phyloP scores from a whole-genome alignment of 2,113 vertebrate genomes.

The Coreoperca whiteheadi region DNA sequence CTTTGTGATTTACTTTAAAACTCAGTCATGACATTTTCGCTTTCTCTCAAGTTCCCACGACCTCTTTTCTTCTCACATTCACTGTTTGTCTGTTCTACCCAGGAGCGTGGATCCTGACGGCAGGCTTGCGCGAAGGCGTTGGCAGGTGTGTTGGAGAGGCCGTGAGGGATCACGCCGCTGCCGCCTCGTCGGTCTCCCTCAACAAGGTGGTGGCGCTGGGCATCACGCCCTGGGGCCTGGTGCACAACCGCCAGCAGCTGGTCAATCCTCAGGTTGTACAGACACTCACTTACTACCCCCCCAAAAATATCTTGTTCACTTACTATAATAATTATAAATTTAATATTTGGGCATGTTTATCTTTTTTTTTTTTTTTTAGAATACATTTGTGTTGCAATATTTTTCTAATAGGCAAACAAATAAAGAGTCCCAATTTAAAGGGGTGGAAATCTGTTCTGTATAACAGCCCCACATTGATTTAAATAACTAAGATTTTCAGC shows the following conservation, averaged over 20 bases:
- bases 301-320: not conserved
- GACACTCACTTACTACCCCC: not conserved
- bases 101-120: constrained; percentile 92
- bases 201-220: constrained; percentile 90
- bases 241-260: constrained; percentile 84
- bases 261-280: constrained; percentile 86
- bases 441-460: too few species aligned
- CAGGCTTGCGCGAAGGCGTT: constrained; percentile 87
- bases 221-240: constrained; percentile 89
- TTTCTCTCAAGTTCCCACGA: too few species aligned
- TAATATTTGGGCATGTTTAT: too few species aligned
- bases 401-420: too few species aligned
- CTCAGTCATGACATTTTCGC: too few species aligned
- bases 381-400: too few species aligned
- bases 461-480: too few species aligned
- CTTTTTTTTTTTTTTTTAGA: too few species aligned
- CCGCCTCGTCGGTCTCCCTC: constrained; percentile 79
- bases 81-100: not conserved
- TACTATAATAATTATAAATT: not conserved
- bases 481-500: too few species aligned
- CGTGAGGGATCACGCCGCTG: constrained; percentile 89
- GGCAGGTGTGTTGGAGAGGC: constrained; percentile 89
- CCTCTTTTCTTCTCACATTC: not conserved
- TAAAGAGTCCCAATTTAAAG: too few species aligned
- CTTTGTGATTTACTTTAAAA: not conserved